These are phyloP conservation scores for Mythimna vitellina DNA, from an alignment of 2,888 invertebrate genomes.

Conservation along the genomic window DNA sequence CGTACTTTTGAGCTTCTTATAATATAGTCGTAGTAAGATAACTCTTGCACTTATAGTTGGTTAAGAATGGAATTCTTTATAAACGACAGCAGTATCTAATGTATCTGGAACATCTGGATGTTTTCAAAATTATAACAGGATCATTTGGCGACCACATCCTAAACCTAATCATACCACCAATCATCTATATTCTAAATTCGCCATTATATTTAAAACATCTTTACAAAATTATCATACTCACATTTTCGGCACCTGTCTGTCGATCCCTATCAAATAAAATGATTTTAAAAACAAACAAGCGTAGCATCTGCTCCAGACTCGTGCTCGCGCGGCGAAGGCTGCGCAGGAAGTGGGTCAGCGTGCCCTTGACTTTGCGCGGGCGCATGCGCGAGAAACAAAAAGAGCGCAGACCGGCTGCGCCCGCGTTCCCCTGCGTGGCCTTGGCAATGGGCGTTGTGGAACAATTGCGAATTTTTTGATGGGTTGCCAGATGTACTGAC, in stretches of 20 bases:
- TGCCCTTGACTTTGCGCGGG: constrained; percentile 79
- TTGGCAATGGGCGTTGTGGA: constrained; percentile 69
- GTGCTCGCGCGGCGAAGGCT: constrained; percentile 76
- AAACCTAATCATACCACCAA: constrained; percentile 9
- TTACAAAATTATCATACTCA: constrained; percentile 44
- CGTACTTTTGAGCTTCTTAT: background rate
- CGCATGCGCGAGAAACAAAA: constrained; percentile 63
- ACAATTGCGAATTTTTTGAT: constrained; percentile 66
- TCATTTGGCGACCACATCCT: background rate
- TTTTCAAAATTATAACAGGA: background rate
- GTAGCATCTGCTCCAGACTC: constrained; percentile 69
- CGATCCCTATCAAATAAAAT: constrained; percentile 42
- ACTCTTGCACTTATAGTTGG: background rate
- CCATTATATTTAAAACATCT: constrained; percentile 4
- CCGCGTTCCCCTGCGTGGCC: constrained; percentile 70
- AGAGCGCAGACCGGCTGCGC: constrained; percentile 67
- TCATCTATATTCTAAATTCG: constrained; percentile 4
- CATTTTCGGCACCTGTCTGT: constrained; percentile 50
- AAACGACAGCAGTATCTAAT: background rate
- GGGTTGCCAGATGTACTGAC: constrained; percentile 64
- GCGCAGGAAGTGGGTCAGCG: constrained; percentile 81
- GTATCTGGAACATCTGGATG: background rate
- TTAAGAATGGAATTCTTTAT: background rate
- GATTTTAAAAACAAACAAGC: constrained; percentile 61
- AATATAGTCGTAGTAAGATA: background rate